phyloP scores from a whole-genome alignment of 2,113 vertebrate genomes.

The Trichechus manatus region DNA sequence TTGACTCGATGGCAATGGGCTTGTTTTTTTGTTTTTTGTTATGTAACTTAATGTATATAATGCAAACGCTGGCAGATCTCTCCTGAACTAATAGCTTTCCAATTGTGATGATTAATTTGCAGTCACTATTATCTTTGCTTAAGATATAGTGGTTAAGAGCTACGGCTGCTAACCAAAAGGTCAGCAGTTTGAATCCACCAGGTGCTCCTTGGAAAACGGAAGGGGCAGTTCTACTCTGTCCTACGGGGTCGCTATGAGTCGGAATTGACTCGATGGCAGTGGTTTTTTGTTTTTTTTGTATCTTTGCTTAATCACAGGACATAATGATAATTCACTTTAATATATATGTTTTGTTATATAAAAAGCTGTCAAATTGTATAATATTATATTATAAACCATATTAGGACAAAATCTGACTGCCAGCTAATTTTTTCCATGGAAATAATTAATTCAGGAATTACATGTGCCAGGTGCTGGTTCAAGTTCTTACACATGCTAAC shows the following conservation, averaged over 20 bases:
- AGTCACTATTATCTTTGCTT: neutral
- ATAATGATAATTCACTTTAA: too few species aligned
- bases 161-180: too few species aligned
- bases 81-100: neutral
- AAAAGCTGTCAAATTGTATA: neutral
- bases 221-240: too few species aligned
- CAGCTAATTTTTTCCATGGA: neutral
- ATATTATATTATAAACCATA: fast-evolving
- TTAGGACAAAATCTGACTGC: neutral
- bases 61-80: fast-evolving
- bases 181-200: too few species aligned
- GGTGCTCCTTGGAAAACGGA: too few species aligned
- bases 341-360: neutral
- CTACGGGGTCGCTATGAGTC: too few species aligned
- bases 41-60: fast-evolving
- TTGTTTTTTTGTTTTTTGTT: too few species aligned
- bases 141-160: neutral
- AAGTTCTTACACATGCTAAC: fast-evolving
- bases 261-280: too few species aligned
- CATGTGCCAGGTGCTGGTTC: neutral
- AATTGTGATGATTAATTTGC: neutral
- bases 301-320: too few species aligned
- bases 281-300: too few species aligned
- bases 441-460: neutral
- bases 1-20: too few species aligned